Evolutionary conservation across 2,797 vertebrate species (phyloP).

Genomic region (Mormyrops boulengeri): DNA sequence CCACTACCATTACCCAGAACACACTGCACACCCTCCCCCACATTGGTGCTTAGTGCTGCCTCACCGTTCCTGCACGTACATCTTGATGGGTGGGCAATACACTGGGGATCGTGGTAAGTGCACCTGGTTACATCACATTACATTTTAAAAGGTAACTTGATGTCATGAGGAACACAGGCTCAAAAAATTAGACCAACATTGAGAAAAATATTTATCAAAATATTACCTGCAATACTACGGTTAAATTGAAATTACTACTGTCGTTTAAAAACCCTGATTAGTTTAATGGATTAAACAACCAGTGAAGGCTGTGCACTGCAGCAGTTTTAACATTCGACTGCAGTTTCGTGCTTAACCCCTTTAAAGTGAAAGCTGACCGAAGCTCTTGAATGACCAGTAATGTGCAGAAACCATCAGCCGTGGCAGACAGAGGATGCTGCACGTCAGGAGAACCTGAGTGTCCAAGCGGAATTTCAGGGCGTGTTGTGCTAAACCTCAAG

Average conservation of each 20-base stretch:
- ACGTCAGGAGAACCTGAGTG: background rate
- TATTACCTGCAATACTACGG: background rate
- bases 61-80: background rate
- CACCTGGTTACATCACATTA: background rate
- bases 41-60: background rate
- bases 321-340: background rate
- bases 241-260: background rate
- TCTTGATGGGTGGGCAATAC: background rate
- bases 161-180: background rate
- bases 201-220: background rate
- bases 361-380: background rate
- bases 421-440: background rate
- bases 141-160: background rate
- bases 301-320: background rate
- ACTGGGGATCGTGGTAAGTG: background rate
- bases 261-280: background rate
- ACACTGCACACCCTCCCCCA: slow-evolving; percentile 44
- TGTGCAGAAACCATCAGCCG: background rate
- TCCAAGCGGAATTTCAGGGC: background rate
- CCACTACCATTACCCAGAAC: slow-evolving; percentile 54
- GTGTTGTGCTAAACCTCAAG: background rate
- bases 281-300: background rate
- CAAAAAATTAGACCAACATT: background rate
- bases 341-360: background rate
- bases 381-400: background rate